Percentiles rank a stretch among this genome's conserved stretches.
These are phyloP conservation scores for Conistra vaccinii DNA, from an alignment of 2,888 invertebrate genomes.

Conservation along the genomic window DNA sequence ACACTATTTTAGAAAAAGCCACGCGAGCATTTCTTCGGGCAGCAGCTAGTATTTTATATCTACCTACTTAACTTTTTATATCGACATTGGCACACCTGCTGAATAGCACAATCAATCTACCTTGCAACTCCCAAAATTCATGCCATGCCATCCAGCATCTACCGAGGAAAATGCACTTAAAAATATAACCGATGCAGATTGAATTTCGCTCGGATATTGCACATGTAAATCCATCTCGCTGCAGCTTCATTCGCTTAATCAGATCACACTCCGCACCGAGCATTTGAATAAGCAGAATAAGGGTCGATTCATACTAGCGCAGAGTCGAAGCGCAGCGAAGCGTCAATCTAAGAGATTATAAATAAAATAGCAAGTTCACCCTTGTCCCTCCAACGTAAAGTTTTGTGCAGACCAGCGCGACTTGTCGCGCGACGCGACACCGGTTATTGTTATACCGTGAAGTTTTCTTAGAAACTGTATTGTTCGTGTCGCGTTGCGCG, in stretches of 20 bases:
- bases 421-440: too few relatives aligned
- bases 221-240: conserved; percentile 44
- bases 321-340: background rate
- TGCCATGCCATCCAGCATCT: background rate
- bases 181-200: conserved; percentile 13
- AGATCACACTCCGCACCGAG: conserved; percentile 16
- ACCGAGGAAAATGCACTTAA: background rate
- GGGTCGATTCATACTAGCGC: background rate
- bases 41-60: too few relatives aligned
- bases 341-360: background rate
- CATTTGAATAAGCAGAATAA: conserved; percentile 39
- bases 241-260: conserved; percentile 41
- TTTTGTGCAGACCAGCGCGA: too few relatives aligned
- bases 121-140: background rate
- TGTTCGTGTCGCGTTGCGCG: too few relatives aligned
- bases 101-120: background rate
- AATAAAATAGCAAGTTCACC: background rate
- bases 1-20: too few relatives aligned
- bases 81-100: background rate
- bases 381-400: too few relatives aligned
- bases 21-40: too few relatives aligned
- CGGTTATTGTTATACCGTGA: too few relatives aligned
- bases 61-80: too few relatives aligned
- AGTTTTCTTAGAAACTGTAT: too few relatives aligned
- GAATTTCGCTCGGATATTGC: conserved; percentile 41